Evolutionary conservation across 2,888 invertebrate genomes (phyloP).

Genomic region (Argyra leucocephala): DNA sequence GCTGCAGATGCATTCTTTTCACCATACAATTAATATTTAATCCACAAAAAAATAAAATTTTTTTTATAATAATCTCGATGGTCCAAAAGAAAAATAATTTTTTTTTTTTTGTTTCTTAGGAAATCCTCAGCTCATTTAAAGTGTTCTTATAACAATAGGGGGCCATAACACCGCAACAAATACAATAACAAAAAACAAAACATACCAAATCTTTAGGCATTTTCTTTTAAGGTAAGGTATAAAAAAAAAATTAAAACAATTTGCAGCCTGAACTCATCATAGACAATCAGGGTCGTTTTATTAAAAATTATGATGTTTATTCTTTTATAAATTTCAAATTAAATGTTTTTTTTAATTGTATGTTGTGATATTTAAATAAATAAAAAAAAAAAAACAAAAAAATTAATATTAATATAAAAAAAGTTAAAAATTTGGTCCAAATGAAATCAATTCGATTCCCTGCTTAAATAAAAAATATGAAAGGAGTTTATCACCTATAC

Average conservation of each 20-base stretch:
- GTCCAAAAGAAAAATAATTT: background rate
- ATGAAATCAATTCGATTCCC: no score
- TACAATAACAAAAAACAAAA: background rate
- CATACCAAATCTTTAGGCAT: background rate
- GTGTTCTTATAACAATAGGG: background rate
- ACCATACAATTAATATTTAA: background rate
- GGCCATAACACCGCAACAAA: background rate
- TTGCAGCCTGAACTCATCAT: background rate
- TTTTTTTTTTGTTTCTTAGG: background rate
- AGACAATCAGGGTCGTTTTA: no score
- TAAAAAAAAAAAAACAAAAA: background rate
- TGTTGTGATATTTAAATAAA: slow-evolving; percentile 1
- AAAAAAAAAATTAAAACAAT: background rate
- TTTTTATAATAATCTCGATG: background rate
- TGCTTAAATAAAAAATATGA: no score
- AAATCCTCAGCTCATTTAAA: background rate
- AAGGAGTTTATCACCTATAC: no score
- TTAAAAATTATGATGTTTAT: no score
- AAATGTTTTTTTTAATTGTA: background rate
- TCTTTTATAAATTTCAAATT: no score
- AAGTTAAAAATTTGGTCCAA: no score
- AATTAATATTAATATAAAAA: no score
- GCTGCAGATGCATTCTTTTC: background rate
- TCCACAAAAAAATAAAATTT: background rate
- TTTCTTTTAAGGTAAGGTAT: background rate